Evolutionary conservation across 2,113 vertebrate species (phyloP).

Genomic region (Colistium nudipinnis): DNA sequence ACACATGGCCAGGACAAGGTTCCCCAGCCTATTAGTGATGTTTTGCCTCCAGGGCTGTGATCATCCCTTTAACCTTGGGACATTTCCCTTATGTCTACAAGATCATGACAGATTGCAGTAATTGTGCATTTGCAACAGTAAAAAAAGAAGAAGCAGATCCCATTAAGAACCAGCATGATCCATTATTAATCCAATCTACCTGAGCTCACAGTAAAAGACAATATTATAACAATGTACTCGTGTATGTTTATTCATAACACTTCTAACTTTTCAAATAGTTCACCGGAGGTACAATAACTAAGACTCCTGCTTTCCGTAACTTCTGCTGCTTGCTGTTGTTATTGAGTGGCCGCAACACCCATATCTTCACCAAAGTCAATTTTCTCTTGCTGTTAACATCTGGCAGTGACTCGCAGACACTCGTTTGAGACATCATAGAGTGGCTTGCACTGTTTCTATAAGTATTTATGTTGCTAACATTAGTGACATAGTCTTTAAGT

Average conservation of each 20-base stretch:
- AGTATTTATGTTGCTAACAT: too few relatives aligned
- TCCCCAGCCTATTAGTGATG: constrained; percentile 46
- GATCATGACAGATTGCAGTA: constrained; percentile 34
- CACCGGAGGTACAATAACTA: too few relatives aligned
- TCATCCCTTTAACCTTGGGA: constrained; percentile 39
- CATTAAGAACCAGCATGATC: background rate
- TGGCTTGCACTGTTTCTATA: too few relatives aligned
- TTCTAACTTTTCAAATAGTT: background rate
- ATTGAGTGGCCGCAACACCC: background rate
- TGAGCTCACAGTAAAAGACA: background rate
- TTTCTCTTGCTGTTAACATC: background rate
- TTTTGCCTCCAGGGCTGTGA: constrained; percentile 36
- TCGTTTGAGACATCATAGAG: too few relatives aligned
- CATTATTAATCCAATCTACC: background rate
- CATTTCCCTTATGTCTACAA: constrained; percentile 1
- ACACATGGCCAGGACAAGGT: constrained; percentile 17
- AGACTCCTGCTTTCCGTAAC: too few relatives aligned
- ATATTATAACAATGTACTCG: background rate
- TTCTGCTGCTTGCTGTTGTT: background rate
- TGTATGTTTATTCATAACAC: background rate
- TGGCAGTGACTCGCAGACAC: too few relatives aligned
- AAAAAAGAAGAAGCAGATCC: too few relatives aligned
- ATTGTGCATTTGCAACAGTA: background rate
- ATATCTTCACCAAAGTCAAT: background rate
- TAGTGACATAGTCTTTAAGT: too few relatives aligned